A percentile compares a stretch with the other conserved stretches of the same genome.
phyloP scores from a whole-genome alignment of 1,140 invertebrate species.

The Calephelis virginiensis region DNA sequence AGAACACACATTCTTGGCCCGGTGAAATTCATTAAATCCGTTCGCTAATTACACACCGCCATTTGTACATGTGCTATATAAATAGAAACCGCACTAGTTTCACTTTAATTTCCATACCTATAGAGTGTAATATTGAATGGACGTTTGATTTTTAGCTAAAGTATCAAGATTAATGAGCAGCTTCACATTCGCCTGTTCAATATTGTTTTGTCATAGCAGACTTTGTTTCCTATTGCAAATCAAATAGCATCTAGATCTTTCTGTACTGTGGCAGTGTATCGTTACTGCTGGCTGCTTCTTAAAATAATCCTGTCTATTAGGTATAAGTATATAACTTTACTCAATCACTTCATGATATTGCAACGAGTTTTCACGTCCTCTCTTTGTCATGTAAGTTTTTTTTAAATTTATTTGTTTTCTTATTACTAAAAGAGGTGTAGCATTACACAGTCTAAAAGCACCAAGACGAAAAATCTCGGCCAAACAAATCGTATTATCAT shows the following conservation, averaged over 20 bases:
- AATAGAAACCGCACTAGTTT: background rate
- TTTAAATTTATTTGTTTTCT: no score
- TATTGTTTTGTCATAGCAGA: background rate
- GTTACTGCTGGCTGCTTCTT: background rate
- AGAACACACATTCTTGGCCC: conserved; percentile 17
- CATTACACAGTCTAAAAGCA: no score
- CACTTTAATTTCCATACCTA: background rate
- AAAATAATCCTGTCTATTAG: no score
- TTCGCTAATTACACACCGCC: conserved; percentile 15
- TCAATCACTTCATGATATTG: no score
- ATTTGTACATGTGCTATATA: conserved; percentile 2
- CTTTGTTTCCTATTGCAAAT: no score
- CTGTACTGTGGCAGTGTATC: background rate
- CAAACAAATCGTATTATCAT: no score
- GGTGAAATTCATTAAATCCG: conserved; percentile 15
- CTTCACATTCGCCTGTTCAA: conserved; percentile 15
- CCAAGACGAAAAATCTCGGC: no score
- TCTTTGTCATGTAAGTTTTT: no score
- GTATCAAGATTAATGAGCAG: conserved; percentile 12
- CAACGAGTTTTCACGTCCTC: no score
- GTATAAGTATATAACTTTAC: no score
- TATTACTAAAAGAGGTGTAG: no score
- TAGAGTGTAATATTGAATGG: conserved; percentile 1
- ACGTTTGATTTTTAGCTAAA: background rate
- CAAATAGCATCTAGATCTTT: no score